Conservation (phyloP, 2,113 vertebrate genomes). For the Odontophorus gujanensis region DNA sequence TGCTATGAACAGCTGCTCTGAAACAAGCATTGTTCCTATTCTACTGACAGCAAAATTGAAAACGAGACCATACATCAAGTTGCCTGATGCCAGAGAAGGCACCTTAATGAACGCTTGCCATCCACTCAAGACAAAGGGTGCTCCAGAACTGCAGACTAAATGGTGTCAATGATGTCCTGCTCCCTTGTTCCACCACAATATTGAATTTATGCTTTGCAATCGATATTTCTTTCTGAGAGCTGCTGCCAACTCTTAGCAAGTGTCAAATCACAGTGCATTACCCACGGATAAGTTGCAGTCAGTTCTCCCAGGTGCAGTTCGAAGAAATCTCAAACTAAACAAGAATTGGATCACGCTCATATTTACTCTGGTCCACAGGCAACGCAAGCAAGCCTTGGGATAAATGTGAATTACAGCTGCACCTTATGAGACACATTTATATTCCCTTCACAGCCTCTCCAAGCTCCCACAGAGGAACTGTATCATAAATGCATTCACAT, state of each 20-base stretch:
- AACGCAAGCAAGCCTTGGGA: background rate
- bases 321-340: background rate
- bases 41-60: background rate
- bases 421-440: background rate
- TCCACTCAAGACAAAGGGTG: background rate
- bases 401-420: background rate
- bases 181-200: background rate
- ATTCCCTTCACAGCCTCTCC: background rate
- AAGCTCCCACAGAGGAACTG: background rate
- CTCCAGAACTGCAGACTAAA: background rate
- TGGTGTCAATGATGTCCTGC: slow-evolving; percentile 49
- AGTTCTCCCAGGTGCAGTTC: background rate
- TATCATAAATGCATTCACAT: background rate
- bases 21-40: background rate
- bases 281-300: background rate
- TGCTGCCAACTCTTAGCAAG: slow-evolving; percentile 33
- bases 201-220: slow-evolving; percentile 30
- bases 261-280: slow-evolving; percentile 1
- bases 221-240: slow-evolving; percentile 25
- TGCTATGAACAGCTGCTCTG: background rate
- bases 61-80: background rate
- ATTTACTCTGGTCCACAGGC: background rate
- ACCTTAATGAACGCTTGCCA: slow-evolving; percentile 44
- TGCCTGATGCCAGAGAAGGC: background rate
- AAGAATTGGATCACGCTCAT: background rate